These are phyloP conservation scores for Aeoliscus strigatus DNA, from an alignment of 2,797 vertebrate genomes.

Conservation along the genomic window DNA sequence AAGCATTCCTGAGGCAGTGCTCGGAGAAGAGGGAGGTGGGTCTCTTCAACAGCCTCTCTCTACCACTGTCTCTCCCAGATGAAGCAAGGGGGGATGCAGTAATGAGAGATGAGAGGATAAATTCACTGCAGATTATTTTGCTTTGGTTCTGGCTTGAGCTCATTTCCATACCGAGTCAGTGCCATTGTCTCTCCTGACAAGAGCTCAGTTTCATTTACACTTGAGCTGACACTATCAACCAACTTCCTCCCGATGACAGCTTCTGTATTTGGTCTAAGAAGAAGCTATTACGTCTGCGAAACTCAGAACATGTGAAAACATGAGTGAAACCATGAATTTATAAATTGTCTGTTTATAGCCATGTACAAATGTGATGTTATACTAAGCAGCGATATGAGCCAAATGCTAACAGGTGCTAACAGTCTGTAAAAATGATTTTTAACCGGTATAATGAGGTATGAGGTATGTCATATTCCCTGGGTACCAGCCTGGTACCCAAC, in stretches of 20 bases:
- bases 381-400: background rate
- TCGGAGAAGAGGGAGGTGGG: slow-evolving; percentile 67
- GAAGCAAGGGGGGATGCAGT: slow-evolving; percentile 59
- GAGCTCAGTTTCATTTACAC: slow-evolving; percentile 27
- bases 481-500: no score
- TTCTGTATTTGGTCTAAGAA: background rate
- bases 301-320: background rate
- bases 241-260: background rate
- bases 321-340: background rate
- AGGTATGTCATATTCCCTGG: no score
- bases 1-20: slow-evolving; percentile 73
- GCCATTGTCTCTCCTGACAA: slow-evolving; percentile 33
- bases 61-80: slow-evolving; percentile 58
- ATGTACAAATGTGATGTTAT: background rate
- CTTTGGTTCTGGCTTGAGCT: slow-evolving; percentile 38
- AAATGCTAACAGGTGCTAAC: background rate
- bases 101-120: slow-evolving; percentile 65
- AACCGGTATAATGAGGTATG: background rate
- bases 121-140: slow-evolving; percentile 57
- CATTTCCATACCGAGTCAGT: slow-evolving; percentile 42
- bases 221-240: slow-evolving; percentile 16
- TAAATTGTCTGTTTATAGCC: background rate
- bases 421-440: background rate
- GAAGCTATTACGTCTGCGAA: slow-evolving; percentile 4
- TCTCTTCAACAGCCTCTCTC: slow-evolving; percentile 68